Evolutionary conservation across 2,113 vertebrate species (phyloP), one percentile per base, ranked within the genome.

Genomic region (Sturnira hondurensis): DNA sequence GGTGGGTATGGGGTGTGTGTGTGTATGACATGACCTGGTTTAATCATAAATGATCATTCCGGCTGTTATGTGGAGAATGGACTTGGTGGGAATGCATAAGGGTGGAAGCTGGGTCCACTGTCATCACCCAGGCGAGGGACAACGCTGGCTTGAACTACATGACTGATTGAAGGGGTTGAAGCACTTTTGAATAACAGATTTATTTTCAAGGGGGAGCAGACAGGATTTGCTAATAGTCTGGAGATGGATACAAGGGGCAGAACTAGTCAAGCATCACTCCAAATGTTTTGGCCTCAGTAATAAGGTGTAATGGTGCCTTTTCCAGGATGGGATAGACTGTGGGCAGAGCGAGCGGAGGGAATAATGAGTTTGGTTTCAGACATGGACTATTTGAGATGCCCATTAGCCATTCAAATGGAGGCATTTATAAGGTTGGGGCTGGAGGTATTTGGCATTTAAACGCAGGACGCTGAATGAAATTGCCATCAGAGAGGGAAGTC

Each of bases 401-500:
- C 50, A 81, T 82, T 86, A 90, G 67, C 45, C 36, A 82, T 74
- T 71, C 67, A 91, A 86, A 61, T 50, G 24, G 58, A 92, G 28
- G 43, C 65, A 78, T 56, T 88, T 85, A 65, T 7, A 28, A 92
- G 33, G 17, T 10, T 45, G 80, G 58, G 33, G 13, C 12, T 41
- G 54, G 50, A 73, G 36, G 50, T 61, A 7, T 7, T 8, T 19
- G 73, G 33, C 61, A 54, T 96, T 94, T 97, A 89, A 91, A 95
- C 45, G 33, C 76, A 45, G 0, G 2, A 8, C 14, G 0, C 36
- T 71, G 77, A 12, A 76, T 22, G 58, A 85, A 78, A 74, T 78
- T 20, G 1, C 14, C 4, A 6, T 0, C 2, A 81, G 71, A 70
- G 43, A 2, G 15, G 84, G 56, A 86, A 24, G 26, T 17, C 20